phyloP scores from a whole-genome alignment of 2,113 vertebrate genomes.

The Dromiciops gliroides region DNA sequence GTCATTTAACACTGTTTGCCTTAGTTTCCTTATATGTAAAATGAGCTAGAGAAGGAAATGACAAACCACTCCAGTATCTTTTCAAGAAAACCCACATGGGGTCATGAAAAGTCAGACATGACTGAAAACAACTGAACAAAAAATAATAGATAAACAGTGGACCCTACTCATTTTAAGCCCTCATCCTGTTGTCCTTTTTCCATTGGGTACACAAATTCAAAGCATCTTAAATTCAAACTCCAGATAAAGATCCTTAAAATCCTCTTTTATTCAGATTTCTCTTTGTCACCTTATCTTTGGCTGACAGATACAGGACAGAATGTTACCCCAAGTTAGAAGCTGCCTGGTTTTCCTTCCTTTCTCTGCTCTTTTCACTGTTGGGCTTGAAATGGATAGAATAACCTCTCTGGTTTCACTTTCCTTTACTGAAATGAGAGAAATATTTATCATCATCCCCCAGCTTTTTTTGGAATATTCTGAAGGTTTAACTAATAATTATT shows the following conservation, averaged over 20 bases:
- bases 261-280: constrained; percentile 40
- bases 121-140: too few species aligned
- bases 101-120: too few species aligned
- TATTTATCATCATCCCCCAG: not conserved
- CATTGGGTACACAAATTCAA: not conserved
- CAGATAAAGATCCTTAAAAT: constrained; percentile 5
- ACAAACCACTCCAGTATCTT: too few species aligned
- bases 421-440: constrained; percentile 37
- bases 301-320: constrained; percentile 47
- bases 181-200: not conserved
- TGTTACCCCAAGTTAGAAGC: constrained; percentile 31
- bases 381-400: constrained; percentile 27
- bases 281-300: constrained; percentile 17
- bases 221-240: constrained; percentile 15
- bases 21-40: too few species aligned
- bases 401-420: constrained; percentile 18
- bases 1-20: too few species aligned
- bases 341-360: not conserved
- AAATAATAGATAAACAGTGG: not conserved
- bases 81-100: too few species aligned
- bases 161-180: not conserved
- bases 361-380: constrained; percentile 1
- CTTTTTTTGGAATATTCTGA: not conserved
- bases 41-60: too few species aligned
- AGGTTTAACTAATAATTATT: constrained; percentile 50